These are phyloP conservation scores for Horisme vitalbata DNA, from an alignment of 2,888 invertebrate genomes.

Conservation along the genomic window DNA sequence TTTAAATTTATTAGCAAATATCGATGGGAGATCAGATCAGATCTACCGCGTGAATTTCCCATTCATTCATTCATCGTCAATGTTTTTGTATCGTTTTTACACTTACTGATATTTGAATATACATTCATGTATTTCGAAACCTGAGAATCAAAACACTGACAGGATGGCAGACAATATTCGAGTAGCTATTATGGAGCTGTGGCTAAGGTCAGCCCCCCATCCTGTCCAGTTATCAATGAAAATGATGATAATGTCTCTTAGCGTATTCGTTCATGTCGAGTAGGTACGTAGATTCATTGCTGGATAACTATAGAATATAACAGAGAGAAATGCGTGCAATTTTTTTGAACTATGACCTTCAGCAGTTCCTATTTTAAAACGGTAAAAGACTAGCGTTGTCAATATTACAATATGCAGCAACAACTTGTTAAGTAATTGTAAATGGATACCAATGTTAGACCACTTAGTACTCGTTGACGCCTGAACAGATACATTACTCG, in stretches of 20 bases:
- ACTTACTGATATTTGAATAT: conserved; percentile 1
- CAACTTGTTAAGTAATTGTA: conserved; percentile 8
- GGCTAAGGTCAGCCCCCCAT: conserved; percentile 11
- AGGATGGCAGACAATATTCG: conserved; percentile 2
- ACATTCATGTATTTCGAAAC: not conserved
- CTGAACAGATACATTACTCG: conserved; percentile 2
- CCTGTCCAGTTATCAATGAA: conserved; percentile 10
- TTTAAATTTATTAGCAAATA: too few relatives aligned
- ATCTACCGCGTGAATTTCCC: too few relatives aligned
- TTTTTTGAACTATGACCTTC: not conserved
- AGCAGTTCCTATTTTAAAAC: not conserved
- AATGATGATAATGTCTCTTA: not conserved
- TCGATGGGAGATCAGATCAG: too few relatives aligned
- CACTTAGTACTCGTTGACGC: conserved; percentile 17
- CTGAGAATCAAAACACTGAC: conserved; percentile 5
- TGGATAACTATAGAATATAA: too few relatives aligned
- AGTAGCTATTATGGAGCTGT: conserved; percentile 3
- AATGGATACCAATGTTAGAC: conserved; percentile 20
- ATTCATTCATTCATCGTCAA: not conserved
- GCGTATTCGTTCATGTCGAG: too few relatives aligned
- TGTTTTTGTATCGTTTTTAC: not conserved
- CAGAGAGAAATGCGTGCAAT: too few relatives aligned
- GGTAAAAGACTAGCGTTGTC: not conserved
- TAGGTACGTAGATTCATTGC: too few relatives aligned
- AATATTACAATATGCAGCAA: not conserved